These are phyloP conservation scores for Poeciliopsis gracilis DNA, from an alignment of 2,797 vertebrate genomes.

Conservation along the genomic window DNA sequence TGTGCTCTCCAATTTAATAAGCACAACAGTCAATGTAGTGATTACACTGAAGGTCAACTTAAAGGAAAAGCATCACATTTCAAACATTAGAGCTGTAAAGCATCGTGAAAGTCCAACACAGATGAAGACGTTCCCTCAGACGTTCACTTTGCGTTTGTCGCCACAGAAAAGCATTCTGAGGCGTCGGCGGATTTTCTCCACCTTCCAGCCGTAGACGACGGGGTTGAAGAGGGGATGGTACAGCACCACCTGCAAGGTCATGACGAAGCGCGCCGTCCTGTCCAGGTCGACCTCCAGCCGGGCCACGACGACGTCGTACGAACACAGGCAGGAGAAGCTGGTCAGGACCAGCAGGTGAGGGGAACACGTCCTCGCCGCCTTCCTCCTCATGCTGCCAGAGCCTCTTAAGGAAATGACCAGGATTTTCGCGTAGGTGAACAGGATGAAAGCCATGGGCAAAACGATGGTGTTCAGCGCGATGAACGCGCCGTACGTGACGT, in stretches of 20 bases:
- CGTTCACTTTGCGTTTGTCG: not conserved
- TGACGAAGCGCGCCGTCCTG: conserved; percentile 25
- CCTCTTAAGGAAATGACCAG: conserved; percentile 10
- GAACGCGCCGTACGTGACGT: not conserved
- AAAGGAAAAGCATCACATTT: not conserved
- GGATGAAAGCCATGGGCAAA: conserved; percentile 12
- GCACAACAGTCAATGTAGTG: not conserved
- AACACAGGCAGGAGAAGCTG: conserved; percentile 20
- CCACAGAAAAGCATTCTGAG: conserved; percentile 6
- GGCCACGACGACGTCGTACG: conserved; percentile 23
- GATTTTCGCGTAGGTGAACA: conserved; percentile 42
- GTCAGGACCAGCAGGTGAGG: conserved; percentile 40
- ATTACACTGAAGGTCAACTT: not conserved
- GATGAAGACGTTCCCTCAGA: not conserved
- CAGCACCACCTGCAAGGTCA: conserved; percentile 39
- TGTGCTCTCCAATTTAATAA: not conserved
- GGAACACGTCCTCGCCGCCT: conserved; percentile 42
- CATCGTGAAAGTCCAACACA: too few relatives aligned
- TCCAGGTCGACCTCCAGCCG: conserved; percentile 22
- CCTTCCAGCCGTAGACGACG: conserved; percentile 45
- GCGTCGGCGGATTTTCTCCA: conserved; percentile 41
- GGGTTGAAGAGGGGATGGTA: conserved; percentile 51
- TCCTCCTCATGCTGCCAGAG: conserved; percentile 13
- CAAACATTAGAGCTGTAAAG: not conserved
- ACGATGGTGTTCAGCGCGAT: not conserved